phyloP scores from a whole-genome alignment of 2,113 vertebrate species.

The Lasiurus cinereus region DNA sequence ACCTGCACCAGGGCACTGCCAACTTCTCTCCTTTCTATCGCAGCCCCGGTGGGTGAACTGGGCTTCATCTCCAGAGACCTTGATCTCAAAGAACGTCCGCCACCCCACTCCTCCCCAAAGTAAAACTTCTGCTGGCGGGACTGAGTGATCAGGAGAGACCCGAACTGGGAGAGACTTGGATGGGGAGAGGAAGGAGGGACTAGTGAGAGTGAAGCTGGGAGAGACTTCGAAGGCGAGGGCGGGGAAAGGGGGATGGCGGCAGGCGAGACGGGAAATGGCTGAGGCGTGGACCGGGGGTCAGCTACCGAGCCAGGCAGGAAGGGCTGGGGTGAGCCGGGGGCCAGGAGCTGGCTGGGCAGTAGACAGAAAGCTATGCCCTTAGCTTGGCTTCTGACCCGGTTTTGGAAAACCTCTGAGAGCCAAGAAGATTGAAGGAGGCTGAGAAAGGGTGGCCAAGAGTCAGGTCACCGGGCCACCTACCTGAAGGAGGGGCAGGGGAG shows the following conservation, averaged over 20 bases:
- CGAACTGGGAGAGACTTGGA: constrained; percentile 20
- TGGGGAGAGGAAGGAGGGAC: constrained; percentile 65
- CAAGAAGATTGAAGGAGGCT: background rate
- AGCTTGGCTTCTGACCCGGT: constrained; percentile 49
- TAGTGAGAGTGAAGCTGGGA: constrained; percentile 81
- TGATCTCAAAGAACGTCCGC: background rate
- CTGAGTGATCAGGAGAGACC: constrained; percentile 13
- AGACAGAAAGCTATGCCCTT: constrained; percentile 68
- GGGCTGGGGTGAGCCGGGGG: constrained; percentile 84
- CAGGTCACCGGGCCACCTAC: constrained; percentile 26
- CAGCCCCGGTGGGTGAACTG: background rate
- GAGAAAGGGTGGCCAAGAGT: background rate
- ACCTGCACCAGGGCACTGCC: background rate
- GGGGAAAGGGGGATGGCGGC: constrained; percentile 83
- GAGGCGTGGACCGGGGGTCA: constrained; percentile 86
- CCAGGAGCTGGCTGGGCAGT: constrained; percentile 74
- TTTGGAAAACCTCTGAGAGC: constrained; percentile 39
- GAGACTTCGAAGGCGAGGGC: constrained; percentile 77
- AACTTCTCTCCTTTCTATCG: background rate
- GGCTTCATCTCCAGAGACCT: constrained; percentile 12
- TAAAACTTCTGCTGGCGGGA: background rate
- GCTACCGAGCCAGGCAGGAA: constrained; percentile 83
- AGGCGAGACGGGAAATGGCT: constrained; percentile 86
- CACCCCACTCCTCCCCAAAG: background rate
- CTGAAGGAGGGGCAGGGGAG: background rate